Conservation (phyloP, 2,888 invertebrate species). For the Disparrhopalites patrizii region DNA sequence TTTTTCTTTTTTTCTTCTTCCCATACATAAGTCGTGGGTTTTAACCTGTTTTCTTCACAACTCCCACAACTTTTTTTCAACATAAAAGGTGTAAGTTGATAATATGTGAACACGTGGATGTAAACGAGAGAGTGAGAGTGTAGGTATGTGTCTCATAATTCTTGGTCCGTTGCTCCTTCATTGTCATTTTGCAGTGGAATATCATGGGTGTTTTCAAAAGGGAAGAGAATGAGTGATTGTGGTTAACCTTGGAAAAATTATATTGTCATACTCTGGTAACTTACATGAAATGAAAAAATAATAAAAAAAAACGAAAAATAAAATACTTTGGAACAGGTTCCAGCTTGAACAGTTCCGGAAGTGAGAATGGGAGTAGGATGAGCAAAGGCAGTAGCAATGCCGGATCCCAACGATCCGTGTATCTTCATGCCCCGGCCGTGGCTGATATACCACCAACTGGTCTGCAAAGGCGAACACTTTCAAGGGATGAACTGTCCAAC, state of each 20-base stretch:
- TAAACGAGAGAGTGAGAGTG: too few species aligned
- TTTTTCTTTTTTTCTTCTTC: too few species aligned
- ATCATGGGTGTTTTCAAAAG: too few species aligned
- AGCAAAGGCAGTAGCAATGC: slow-evolving; percentile 31
- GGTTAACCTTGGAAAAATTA: too few species aligned
- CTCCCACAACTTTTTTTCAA: neutral
- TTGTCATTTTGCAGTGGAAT: too few species aligned
- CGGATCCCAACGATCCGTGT: slow-evolving; percentile 46
- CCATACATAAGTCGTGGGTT: too few species aligned
- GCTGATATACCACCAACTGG: slow-evolving; percentile 48
- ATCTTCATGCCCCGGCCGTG: slow-evolving; percentile 48
- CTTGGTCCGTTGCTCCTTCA: too few species aligned
- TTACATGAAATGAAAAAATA: neutral
- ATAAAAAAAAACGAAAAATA: neutral
- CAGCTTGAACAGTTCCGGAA: slow-evolving; percentile 39
- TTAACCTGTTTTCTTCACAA: too few species aligned
- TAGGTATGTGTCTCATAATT: too few species aligned
- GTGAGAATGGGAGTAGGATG: slow-evolving; percentile 39
- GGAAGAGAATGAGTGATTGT: too few species aligned
- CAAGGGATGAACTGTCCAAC: slow-evolving; percentile 38
- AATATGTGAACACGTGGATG: too few species aligned
- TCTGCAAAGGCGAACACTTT: slow-evolving; percentile 30
- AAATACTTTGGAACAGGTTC: slow-evolving; percentile 21
- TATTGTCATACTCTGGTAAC: neutral
- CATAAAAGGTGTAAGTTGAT: too few species aligned